Base-by-base conservation (phyloP, 2,888 invertebrate genomes). In the Hedychridium roseum region DNA sequence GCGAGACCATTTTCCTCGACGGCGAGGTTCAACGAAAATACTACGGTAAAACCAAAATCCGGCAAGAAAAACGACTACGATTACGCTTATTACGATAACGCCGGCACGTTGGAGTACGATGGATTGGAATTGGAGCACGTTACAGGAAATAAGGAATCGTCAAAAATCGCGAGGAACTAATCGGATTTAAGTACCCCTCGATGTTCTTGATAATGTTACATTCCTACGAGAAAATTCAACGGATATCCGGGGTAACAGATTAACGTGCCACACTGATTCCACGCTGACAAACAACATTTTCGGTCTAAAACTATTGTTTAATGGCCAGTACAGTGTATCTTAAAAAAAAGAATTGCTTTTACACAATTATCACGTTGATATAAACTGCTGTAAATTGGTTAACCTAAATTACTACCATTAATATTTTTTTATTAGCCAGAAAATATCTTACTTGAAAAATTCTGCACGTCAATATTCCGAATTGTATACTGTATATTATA, bases 41-140 rank as follows among this genome's bases (percentile, higher is more conserved):
- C 80, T 18, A 75, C 79, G 6, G 59, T 68, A 9, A 74, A 68
- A 23, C 60, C 74, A 4, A 80, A 80, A 20, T 79, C 79, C 26
- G 80, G 79, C 17, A 80, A 78, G 67, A 85, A 80, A 67, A 85
- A 85, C 58, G 86, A 87, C 56, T 92, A 92, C 70, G 92, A 92
- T 74, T 92, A 92, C 69, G 92, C 92, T 2, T 92, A 92, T 71
- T 92, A 92, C 69, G 92, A 92, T 73, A 85, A 87, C 45, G 85
- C 85, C 38, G 80, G 77, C 15, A 71, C 73, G 2, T 48, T 77
- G 0, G 80, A 81, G 47, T 81, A 82, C 61, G 82, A 81, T 37
- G 78, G 72, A n/a, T 60, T 80, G n/a, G 81, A 81, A 35, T 46
- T 75, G 37, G 77, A 78, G 37, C 74, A 77, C 26, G 75, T 74